Evolutionary conservation across 2,888 invertebrate species (phyloP).

Genomic region (Lepidocyrtoides sp.): DNA sequence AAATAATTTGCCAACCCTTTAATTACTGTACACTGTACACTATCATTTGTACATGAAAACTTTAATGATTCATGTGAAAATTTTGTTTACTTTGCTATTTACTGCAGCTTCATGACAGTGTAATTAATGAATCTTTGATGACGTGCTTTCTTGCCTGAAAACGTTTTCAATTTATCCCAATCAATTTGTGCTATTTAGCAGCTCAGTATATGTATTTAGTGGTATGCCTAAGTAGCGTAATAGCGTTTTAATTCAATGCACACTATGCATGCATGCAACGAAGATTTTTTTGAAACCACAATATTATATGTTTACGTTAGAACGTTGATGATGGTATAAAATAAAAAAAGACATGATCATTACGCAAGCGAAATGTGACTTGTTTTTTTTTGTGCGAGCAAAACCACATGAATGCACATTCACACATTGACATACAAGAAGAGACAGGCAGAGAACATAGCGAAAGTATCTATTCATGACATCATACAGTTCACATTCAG

Average conservation of each 20-base stretch:
- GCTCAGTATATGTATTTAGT: not conserved
- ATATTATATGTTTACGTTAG: no score
- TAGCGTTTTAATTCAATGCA: not conserved
- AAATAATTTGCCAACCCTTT: no score
- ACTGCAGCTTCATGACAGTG: not conserved
- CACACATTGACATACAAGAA: not conserved
- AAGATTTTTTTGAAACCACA: no score
- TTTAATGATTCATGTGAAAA: slow-evolving; percentile 4
- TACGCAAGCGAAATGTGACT: slow-evolving; percentile 68
- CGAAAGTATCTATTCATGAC: slow-evolving; percentile 28
- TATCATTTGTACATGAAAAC: not conserved
- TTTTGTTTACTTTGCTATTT: not conserved
- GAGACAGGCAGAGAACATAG: not conserved
- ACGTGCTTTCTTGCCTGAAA: slow-evolving; percentile 3
- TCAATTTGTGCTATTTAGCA: slow-evolving; percentile 58
- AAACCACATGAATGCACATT: slow-evolving; percentile 56
- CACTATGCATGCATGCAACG: not conserved
- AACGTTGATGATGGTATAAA: not conserved
- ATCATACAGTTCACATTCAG: slow-evolving; percentile 19
- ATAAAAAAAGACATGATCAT: slow-evolving; percentile 53
- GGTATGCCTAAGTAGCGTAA: not conserved
- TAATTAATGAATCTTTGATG: slow-evolving; percentile 72
- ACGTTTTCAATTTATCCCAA: slow-evolving; percentile 55
- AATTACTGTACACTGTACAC: no score
- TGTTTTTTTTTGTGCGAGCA: slow-evolving; percentile 27